phyloP scores from a whole-genome alignment of 2,797 vertebrate species.

The Spea hammondii region DNA sequence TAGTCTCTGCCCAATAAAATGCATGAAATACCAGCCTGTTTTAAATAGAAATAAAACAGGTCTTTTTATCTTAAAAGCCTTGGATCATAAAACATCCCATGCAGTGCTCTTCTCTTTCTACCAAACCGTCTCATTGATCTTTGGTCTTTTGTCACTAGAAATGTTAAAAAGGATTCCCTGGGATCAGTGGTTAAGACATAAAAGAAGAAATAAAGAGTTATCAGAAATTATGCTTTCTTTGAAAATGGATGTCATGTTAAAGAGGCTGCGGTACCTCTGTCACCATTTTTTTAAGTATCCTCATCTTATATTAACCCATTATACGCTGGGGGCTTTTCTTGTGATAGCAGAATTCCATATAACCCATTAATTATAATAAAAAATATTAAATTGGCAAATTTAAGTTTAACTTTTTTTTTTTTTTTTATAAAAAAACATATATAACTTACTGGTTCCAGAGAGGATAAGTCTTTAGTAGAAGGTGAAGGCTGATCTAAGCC shows the following conservation, averaged over 20 bases:
- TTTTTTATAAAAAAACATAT: no score
- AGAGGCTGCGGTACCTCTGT: not conserved
- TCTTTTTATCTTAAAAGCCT: conserved; percentile 11
- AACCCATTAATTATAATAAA: no score
- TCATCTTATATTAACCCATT: conserved; percentile 24
- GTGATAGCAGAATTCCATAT: no score
- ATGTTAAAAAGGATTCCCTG: conserved; percentile 15
- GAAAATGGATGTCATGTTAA: conserved; percentile 19
- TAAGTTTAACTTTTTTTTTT: no score
- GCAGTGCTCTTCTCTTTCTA: not conserved
- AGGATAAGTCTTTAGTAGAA: no score
- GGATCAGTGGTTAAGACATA: conserved; percentile 19
- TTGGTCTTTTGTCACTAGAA: not conserved
- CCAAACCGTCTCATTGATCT: conserved; percentile 23
- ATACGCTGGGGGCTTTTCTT: no score
- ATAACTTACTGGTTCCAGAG: no score
- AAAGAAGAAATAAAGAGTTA: conserved; percentile 9
- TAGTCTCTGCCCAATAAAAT: not conserved
- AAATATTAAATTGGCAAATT: no score
- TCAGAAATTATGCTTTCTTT: conserved; percentile 20
- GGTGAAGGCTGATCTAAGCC: no score
- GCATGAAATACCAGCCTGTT: not conserved
- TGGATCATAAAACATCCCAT: not conserved
- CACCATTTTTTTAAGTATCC: conserved; percentile 10
- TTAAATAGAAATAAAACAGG: not conserved